Conservation (phyloP, 2,113 vertebrate genomes). For the Otocyon megalotis region DNA sequence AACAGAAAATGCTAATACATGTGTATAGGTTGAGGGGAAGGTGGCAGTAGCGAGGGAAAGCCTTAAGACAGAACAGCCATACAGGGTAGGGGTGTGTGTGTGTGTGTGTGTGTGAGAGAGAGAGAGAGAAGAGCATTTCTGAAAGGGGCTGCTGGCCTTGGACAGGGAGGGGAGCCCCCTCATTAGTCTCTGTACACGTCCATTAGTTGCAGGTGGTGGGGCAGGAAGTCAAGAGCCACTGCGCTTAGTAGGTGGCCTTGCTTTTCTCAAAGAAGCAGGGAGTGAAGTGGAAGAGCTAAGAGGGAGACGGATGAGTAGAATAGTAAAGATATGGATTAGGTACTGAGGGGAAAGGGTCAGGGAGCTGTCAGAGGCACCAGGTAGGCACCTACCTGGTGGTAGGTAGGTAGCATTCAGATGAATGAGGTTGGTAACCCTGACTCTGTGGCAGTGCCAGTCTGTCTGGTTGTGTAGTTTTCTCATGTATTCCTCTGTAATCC, state of each 20-base stretch:
- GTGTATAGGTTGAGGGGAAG: neutral
- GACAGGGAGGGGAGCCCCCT: neutral
- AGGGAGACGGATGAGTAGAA: neutral
- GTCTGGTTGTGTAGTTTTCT: neutral
- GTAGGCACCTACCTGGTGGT: neutral
- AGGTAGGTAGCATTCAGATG: neutral
- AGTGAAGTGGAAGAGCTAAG: neutral
- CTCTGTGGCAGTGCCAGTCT: neutral
- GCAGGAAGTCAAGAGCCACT: neutral
- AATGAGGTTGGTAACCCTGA: neutral
- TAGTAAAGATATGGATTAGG: neutral
- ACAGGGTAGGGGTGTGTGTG: neutral
- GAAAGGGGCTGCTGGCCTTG: neutral
- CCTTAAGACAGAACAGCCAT: neutral
- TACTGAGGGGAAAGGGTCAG: neutral
- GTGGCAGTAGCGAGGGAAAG: neutral
- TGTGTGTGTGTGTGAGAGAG: neutral
- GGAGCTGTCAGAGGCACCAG: neutral
- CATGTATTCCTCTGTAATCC: neutral
- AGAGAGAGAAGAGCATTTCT: neutral
- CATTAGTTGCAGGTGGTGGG: neutral
- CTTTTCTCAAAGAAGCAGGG: neutral
- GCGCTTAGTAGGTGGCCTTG: neutral
- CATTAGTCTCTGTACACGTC: neutral
- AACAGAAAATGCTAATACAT: neutral